Evolutionary conservation across 53 echinoderm and acorn worm genomes (phyloP).

Genomic region (Hippasteria phrygiana): DNA sequence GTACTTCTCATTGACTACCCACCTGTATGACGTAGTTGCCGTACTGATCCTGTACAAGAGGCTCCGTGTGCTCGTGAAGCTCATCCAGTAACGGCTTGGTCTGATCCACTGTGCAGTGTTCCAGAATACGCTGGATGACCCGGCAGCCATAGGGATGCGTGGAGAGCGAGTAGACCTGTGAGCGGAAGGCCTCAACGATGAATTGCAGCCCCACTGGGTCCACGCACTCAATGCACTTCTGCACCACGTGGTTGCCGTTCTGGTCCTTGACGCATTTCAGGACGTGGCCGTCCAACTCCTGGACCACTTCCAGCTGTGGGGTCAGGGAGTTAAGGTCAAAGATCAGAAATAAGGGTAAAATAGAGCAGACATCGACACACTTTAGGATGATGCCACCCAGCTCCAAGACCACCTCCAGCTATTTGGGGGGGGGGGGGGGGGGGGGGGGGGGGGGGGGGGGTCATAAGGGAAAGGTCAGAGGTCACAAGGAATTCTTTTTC

Average conservation of each 20-base stretch:
- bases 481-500: background rate
- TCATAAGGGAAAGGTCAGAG: constrained; percentile 7
- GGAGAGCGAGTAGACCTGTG: constrained; percentile 94
- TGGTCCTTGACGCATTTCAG: constrained; percentile 99
- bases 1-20: background rate
- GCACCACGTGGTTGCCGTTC: constrained; percentile 99
- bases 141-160: constrained; percentile 99
- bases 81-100: constrained; percentile 98
- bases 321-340: background rate
- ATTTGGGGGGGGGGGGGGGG: too few relatives aligned
- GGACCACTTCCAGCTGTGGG: constrained; percentile 90
- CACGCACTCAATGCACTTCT: constrained; percentile 99
- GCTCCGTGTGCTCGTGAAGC: constrained; percentile 95
- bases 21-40: constrained; percentile 99
- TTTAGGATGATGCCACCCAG: too few relatives aligned
- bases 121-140: constrained; percentile 98
- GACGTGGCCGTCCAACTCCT: constrained; percentile 97
- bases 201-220: constrained; percentile 97
- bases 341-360: too few relatives aligned
- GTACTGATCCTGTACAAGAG: constrained; percentile 99
- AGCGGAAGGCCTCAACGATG: constrained; percentile 96
- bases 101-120: constrained; percentile 98
- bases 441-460: too few relatives aligned
- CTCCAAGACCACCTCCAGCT: too few relatives aligned
- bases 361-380: too few relatives aligned